These are phyloP conservation scores for Rhinopomastus cyanomelas DNA, from an alignment of 2,113 vertebrate species.

Conservation along the genomic window DNA sequence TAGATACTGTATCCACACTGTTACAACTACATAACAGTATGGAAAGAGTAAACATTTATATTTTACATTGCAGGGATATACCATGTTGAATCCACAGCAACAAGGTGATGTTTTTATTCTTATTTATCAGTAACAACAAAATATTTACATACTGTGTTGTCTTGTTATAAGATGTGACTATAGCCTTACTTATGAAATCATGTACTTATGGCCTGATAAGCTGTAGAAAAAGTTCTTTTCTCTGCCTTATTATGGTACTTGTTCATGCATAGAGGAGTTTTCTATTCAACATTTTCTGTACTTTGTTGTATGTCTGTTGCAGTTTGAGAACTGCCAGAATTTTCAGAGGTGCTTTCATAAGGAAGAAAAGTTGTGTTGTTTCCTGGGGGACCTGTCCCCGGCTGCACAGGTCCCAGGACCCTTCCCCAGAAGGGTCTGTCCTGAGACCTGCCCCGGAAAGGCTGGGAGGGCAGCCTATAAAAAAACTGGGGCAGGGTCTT, in stretches of 20 bases:
- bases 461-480: too few species aligned
- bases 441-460: too few species aligned
- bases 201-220: neutral
- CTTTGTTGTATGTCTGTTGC: neutral
- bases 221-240: neutral
- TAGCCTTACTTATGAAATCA: neutral
- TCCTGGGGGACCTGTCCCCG: too few species aligned
- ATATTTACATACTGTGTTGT: neutral
- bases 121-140: neutral
- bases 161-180: neutral
- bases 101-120: neutral
- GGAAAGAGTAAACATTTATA: neutral
- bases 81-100: neutral
- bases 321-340: too few species aligned
- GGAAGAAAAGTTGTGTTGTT: too few species aligned
- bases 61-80: neutral
- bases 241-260: neutral
- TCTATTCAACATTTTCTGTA: neutral
- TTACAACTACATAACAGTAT: neutral
- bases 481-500: too few species aligned
- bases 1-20: too few species aligned
- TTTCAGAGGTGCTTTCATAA: too few species aligned
- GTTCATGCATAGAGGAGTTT: neutral
- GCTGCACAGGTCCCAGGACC: too few species aligned
- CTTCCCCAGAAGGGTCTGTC: too few species aligned